phyloP scores from a whole-genome alignment of 2,113 vertebrate genomes.

The Plotosus lineatus region DNA sequence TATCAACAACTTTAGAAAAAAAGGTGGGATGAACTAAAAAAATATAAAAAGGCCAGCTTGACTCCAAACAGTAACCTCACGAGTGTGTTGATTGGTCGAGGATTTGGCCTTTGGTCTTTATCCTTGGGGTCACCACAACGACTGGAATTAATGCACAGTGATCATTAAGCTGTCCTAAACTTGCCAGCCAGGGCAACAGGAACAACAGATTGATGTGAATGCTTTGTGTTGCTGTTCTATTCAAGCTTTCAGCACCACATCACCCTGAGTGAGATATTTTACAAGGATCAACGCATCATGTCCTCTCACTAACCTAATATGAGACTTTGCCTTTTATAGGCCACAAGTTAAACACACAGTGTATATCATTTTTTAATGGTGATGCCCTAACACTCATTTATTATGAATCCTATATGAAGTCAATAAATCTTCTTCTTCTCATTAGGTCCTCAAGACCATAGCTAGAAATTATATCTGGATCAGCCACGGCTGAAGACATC shows the following conservation, averaged over 20 bases:
- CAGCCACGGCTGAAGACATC: too few species aligned
- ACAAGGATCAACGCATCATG: constrained; percentile 54
- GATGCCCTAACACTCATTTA: background rate
- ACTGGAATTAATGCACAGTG: constrained; percentile 65
- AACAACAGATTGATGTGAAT: constrained; percentile 46
- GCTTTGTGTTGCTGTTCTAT: constrained; percentile 52
- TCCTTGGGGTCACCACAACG: constrained; percentile 51
- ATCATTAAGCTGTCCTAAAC: constrained; percentile 68
- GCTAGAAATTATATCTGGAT: too few species aligned
- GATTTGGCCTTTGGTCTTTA: constrained; percentile 15
- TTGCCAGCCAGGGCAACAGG: constrained; percentile 36
- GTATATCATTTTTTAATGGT: background rate
- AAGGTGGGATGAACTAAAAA: background rate
- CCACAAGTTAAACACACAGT: background rate
- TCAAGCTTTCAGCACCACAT: constrained; percentile 40
- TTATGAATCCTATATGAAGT: background rate
- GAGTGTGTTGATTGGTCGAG: background rate
- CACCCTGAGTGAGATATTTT: constrained; percentile 50
- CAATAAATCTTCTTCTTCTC: too few species aligned
- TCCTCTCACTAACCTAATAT: constrained; percentile 57
- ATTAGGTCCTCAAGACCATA: too few species aligned
- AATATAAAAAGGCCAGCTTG: background rate
- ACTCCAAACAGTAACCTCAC: constrained; percentile 5
- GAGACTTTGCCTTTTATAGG: background rate
- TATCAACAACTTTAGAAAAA: constrained; percentile 4